phyloP scores from a whole-genome alignment of 2,113 vertebrate genomes.

The Cryptoleucopteryx plumbea region DNA sequence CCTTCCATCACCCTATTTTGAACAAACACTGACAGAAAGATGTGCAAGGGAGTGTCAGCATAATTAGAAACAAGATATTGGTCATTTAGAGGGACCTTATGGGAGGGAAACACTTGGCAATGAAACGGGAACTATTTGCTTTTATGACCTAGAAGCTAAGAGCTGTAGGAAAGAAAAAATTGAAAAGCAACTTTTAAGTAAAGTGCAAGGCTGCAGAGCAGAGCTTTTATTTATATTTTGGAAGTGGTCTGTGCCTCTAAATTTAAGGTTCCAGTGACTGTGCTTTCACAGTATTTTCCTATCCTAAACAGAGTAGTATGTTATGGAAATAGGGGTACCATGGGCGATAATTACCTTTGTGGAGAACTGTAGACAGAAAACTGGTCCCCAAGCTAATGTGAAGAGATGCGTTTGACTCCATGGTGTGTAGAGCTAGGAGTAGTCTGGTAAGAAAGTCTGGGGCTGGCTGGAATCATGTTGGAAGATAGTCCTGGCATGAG shows the following conservation, averaged over 20 bases:
- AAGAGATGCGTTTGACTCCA: fast-evolving
- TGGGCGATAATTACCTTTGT: background rate
- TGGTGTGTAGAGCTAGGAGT: background rate
- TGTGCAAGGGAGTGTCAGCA: background rate
- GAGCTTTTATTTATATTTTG: background rate
- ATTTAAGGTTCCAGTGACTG: background rate
- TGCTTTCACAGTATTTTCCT: background rate
- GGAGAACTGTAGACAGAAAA: background rate
- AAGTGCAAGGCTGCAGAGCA: background rate
- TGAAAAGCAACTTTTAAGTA: background rate
- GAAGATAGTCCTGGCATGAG: background rate
- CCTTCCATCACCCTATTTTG: background rate
- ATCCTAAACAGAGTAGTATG: background rate
- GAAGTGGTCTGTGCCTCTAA: background rate
- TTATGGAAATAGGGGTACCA: background rate
- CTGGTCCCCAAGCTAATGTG: background rate
- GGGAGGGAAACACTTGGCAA: background rate
- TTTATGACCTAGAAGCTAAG: background rate
- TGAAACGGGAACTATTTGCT: background rate
- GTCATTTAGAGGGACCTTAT: background rate
- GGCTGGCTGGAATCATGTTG: background rate
- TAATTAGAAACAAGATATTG: background rate
- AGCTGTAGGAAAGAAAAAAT: background rate
- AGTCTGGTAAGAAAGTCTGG: background rate
- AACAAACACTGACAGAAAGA: background rate